A percentile compares a stretch with the other conserved stretches of the same genome.
Evolutionary conservation across 2,797 vertebrate genomes (phyloP).

Genomic region (Sebastes taczanowskii): DNA sequence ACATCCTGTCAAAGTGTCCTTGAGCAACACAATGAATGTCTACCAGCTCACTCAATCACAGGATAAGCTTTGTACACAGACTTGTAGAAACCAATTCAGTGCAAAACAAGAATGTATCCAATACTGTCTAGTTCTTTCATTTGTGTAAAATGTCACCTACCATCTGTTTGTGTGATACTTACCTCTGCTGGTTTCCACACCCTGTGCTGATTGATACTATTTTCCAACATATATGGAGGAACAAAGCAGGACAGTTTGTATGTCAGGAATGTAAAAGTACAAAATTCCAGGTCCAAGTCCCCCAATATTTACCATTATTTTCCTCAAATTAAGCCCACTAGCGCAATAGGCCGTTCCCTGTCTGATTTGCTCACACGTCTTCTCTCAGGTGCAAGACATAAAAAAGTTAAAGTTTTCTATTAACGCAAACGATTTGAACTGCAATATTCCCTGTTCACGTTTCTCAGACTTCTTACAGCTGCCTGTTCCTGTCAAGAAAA

Average conservation of each 20-base stretch:
- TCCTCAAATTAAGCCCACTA: background rate
- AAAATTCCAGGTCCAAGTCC: background rate
- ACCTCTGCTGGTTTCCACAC: no score
- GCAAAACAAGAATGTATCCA: background rate
- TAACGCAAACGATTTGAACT: background rate
- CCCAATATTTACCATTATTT: background rate
- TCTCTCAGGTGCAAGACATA: constrained; percentile 4
- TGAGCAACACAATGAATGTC: background rate
- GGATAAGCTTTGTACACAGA: background rate
- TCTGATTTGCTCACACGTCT: background rate
- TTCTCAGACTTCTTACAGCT: background rate
- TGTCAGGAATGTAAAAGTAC: background rate
- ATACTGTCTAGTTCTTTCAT: background rate
- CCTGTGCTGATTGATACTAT: background rate
- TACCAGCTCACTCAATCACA: background rate
- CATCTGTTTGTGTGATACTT: background rate
- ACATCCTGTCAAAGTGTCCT: background rate
- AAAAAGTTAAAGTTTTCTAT: background rate
- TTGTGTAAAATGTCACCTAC: background rate
- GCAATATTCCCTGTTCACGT: background rate
- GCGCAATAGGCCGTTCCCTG: constrained; percentile 1
- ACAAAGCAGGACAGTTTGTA: background rate
- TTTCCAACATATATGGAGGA: background rate
- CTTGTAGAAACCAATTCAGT: background rate
- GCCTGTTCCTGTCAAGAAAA: constrained; percentile 68